phyloP scores from a whole-genome alignment of 2,113 vertebrate genomes.

The Labeo rohita region DNA sequence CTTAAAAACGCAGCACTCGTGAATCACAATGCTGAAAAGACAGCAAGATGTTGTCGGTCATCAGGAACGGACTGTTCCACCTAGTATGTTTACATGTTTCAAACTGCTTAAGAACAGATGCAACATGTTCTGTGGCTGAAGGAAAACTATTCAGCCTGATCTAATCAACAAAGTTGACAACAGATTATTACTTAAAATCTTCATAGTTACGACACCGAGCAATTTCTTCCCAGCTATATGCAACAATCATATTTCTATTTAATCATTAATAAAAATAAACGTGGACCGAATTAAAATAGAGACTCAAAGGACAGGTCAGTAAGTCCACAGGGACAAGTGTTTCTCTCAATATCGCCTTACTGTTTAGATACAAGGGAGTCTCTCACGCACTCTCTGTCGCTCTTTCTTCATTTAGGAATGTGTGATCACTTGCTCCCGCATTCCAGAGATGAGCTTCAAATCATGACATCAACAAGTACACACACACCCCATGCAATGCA shows the following conservation, averaged over 20 bases:
- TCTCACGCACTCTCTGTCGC: neutral
- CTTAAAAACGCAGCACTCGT: neutral
- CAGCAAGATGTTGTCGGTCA: neutral
- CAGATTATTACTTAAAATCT: too few relatives aligned
- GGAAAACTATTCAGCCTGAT: too few relatives aligned
- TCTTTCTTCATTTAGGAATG: neutral
- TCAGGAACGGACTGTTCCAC: too few relatives aligned
- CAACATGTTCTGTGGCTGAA: too few relatives aligned
- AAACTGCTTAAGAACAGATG: too few relatives aligned
- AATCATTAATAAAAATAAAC: neutral
- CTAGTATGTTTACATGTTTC: too few relatives aligned
- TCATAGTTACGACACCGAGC: too few relatives aligned
- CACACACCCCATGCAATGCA: neutral
- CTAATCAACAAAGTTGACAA: too few relatives aligned
- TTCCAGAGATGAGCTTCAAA: neutral
- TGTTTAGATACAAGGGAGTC: neutral
- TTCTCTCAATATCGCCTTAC: neutral
- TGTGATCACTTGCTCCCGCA: neutral
- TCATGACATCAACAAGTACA: constrained; percentile 4
- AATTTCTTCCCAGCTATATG: too few relatives aligned
- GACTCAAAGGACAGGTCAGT: neutral
- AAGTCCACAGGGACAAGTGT: neutral
- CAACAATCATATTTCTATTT: neutral
- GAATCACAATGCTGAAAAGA: neutral
- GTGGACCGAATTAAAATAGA: neutral